A percentile compares a stretch with the other conserved stretches of the same genome.
phyloP scores from a whole-genome alignment of 2,113 vertebrate genomes.

The Gallinago media region DNA sequence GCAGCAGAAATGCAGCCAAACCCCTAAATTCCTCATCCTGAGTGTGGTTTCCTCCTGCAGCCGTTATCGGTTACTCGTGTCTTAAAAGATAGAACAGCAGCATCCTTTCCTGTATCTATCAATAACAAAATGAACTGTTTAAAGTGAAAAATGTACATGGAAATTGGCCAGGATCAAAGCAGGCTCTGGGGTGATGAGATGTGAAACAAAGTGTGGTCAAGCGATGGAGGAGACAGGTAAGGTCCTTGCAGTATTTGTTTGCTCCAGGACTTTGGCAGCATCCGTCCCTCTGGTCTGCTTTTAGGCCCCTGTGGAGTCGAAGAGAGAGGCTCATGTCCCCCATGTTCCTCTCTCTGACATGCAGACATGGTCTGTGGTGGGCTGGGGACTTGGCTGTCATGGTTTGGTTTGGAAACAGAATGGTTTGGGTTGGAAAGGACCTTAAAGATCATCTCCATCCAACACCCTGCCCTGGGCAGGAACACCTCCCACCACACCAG shows the following conservation, averaged over 20 bases:
- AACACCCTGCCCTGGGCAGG: background rate
- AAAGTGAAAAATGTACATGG: background rate
- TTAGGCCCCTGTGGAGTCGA: accelerated
- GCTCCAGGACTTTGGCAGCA: background rate
- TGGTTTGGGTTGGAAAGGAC: background rate
- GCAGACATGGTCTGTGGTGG: background rate
- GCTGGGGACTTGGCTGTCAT: background rate
- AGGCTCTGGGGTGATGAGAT: background rate
- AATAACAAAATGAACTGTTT: background rate
- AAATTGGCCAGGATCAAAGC: background rate
- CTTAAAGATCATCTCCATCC: background rate
- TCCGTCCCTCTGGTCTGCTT: background rate
- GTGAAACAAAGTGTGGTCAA: background rate
- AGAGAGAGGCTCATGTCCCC: background rate
- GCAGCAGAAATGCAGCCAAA: background rate
- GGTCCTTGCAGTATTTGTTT: background rate
- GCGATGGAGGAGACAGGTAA: background rate
- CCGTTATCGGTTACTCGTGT: accelerated
- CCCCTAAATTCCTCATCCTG: background rate
- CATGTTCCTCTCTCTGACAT: no score
- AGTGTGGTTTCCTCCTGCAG: background rate
- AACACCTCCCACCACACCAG: background rate
- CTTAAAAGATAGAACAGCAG: background rate
- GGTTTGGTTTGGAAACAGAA: background rate
- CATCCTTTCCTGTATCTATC: background rate